phyloP scores from a whole-genome alignment of 2,888 invertebrate species.

The Microctonus hyperodae region DNA sequence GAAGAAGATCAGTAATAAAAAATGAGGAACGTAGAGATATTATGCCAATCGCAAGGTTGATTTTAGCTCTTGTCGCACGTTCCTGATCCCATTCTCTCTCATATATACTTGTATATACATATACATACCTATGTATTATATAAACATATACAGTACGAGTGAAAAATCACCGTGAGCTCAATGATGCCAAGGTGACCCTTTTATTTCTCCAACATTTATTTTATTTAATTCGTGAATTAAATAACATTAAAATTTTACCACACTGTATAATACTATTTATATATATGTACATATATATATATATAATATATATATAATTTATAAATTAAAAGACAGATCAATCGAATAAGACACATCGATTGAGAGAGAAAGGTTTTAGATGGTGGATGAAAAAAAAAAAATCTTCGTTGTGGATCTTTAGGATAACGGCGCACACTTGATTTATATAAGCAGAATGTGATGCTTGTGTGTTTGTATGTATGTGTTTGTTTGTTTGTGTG shows the following conservation, averaged over 20 bases:
- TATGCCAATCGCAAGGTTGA: neutral
- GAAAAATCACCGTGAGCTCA: neutral
- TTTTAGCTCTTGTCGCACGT: too few relatives aligned
- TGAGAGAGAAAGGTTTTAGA: neutral
- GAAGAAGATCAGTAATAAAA: neutral
- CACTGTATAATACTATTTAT: neutral
- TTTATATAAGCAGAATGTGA: neutral
- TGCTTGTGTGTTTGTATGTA: neutral
- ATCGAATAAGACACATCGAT: neutral
- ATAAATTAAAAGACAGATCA: neutral
- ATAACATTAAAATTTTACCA: neutral
- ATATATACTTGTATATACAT: neutral
- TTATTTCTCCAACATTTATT: neutral
- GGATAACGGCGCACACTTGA: neutral
- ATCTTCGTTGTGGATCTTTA: neutral
- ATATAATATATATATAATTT: too few relatives aligned
- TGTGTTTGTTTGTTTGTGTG: neutral
- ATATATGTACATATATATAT: too few relatives aligned
- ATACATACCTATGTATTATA: too few relatives aligned
- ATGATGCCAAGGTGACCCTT: constrained; percentile 14
- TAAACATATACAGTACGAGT: too few relatives aligned
- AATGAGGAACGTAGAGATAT: neutral
- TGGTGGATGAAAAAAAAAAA: neutral
- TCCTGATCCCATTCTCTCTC: neutral
- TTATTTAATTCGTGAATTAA: constrained; percentile 5